A percentile compares a stretch with the other conserved stretches of the same genome.
These are phyloP conservation scores for Nyctibius bracteatus DNA, from an alignment of 2,113 vertebrate species.

Conservation along the genomic window DNA sequence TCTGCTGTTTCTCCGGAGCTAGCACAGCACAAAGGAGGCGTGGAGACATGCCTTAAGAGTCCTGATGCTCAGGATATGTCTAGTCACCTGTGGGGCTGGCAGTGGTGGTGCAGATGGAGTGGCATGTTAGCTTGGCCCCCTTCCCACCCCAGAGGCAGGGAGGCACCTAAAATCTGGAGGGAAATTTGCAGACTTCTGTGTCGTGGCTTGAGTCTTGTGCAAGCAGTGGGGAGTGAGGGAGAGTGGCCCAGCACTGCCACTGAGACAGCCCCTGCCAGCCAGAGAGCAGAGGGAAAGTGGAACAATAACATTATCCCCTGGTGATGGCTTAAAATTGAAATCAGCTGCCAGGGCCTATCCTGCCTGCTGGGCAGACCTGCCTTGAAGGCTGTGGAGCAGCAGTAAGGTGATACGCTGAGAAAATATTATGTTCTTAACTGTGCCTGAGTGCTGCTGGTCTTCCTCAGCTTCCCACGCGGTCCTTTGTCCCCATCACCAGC, in stretches of 20 bases:
- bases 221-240: not conserved
- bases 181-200: not conserved
- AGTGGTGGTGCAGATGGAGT: not conserved
- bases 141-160: not conserved
- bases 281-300: not conserved
- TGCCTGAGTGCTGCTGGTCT: not conserved
- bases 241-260: not conserved
- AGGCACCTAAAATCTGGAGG: not conserved
- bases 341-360: not conserved
- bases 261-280: not conserved
- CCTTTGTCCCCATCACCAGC: not conserved
- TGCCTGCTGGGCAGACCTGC: not conserved
- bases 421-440: not conserved
- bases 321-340: conserved; percentile 9
- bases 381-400: not conserved
- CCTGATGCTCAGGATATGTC: not conserved
- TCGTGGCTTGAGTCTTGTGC: not conserved
- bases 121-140: fast-evolving
- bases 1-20: not conserved
- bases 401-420: conserved; percentile 48
- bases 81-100: too few species aligned
- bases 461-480: not conserved
- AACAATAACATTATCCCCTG: not conserved
- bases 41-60: not conserved
- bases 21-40: fast-evolving